A percentile compares a stretch with the other conserved stretches of the same genome.
Conservation (phyloP, 2,888 invertebrate species). For the Hypena proboscidalis region DNA sequence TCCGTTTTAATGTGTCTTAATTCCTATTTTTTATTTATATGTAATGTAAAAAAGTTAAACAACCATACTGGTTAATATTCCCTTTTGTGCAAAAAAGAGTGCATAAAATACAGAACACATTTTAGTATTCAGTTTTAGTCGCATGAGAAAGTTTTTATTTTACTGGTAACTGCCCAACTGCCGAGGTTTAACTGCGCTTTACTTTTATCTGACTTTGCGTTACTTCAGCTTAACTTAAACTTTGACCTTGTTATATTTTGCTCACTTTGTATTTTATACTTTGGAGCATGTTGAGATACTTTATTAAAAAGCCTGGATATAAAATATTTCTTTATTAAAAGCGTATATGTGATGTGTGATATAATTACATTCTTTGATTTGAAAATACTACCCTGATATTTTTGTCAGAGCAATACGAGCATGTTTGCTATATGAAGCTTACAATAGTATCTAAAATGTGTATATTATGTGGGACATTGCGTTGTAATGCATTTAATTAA, state of each 20-base stretch:
- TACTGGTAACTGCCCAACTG: not conserved
- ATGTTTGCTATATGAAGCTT: constrained; percentile 5
- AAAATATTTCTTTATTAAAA: too few species aligned
- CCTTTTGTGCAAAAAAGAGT: too few species aligned
- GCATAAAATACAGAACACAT: too few species aligned
- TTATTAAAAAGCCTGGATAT: too few species aligned
- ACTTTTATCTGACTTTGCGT: constrained; percentile 3
- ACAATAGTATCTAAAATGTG: not conserved
- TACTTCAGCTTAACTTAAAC: constrained; percentile 1
- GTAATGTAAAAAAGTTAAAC: too few species aligned
- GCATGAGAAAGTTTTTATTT: not conserved
- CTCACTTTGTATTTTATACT: not conserved
- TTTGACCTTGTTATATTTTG: constrained; percentile 4
- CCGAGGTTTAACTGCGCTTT: not conserved
- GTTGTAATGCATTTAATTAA: too few species aligned
- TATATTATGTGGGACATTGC: not conserved
- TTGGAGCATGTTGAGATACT: too few species aligned
- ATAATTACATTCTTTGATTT: too few species aligned
- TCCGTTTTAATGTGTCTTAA: too few species aligned
- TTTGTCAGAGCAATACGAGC: constrained; percentile 30
- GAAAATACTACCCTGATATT: constrained; percentile 14
- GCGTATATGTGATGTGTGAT: too few species aligned
- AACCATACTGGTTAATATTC: too few species aligned
- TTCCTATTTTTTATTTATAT: too few species aligned
- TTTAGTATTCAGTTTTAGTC: not conserved